Percentiles rank a stretch among this genome's conserved stretches.
These are phyloP conservation scores for Anolis apletophallus DNA, from an alignment of 2,797 vertebrate genomes.

Conservation along the genomic window DNA sequence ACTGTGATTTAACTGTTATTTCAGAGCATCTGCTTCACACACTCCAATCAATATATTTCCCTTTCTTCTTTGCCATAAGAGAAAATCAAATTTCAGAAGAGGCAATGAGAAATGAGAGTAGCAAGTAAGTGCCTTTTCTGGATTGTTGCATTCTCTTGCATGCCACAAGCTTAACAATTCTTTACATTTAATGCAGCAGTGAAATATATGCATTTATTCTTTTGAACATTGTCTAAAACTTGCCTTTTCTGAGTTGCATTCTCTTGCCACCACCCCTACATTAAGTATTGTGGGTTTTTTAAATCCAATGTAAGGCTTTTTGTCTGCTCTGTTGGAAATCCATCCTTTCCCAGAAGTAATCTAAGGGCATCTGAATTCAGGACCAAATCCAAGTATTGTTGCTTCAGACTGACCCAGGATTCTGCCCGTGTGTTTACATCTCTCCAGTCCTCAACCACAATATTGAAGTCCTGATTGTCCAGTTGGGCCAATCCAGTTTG, in stretches of 20 bases:
- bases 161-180: too few species aligned
- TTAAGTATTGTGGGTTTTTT: background rate
- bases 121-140: background rate
- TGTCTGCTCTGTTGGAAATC: background rate
- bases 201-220: background rate
- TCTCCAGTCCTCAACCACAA: too few species aligned
- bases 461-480: too few species aligned
- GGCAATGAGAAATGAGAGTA: conserved; percentile 15
- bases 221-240: too few species aligned
- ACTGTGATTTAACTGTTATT: conserved; percentile 34
- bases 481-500: too few species aligned
- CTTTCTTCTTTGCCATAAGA: conserved; percentile 30
- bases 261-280: background rate
- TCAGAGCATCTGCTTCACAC: conserved; percentile 33
- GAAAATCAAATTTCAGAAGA: conserved; percentile 19
- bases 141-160: too few species aligned
- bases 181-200: background rate
- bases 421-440: too few species aligned
- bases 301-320: background rate
- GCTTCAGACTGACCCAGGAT: too few species aligned
- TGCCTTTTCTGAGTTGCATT: background rate
- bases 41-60: conserved; percentile 33
- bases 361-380: too few species aligned
- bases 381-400: too few species aligned
- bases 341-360: background rate